Evolutionary conservation across 2,888 invertebrate genomes (phyloP), one percentile per base, ranked within the genome.

Genomic region (Drosophila yooni): DNA sequence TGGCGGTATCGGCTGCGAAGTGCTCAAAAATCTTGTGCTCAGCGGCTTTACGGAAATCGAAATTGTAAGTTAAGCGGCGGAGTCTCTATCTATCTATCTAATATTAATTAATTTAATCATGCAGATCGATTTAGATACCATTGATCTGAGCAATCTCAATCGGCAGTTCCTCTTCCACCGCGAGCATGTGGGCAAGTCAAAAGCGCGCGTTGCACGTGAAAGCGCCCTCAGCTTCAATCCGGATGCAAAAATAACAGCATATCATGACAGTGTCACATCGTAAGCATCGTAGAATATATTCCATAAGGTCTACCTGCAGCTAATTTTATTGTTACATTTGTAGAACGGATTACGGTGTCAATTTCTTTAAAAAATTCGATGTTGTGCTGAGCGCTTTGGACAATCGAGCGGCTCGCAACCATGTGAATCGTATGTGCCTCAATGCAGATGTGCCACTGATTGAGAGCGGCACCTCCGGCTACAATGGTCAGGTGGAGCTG

Each of bases 1-100:
- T 88, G 99, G 99, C 79, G 99, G 99, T 69, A 99, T 99, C 91
- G 99, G 99, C 77, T 99, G 99, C 94, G 99, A 99, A 94, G 95
- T 99, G 82, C 94, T 99, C 46, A 99, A 99, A 93, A 99, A 99
- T 94, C 95, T 99, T 79, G 99, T 99, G 38, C 94, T 99, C 56
- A 97, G 97, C 77, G 99, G 99, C 76, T 99, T 99, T 92, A 95
- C 95, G 48, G 95, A 98, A 83, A 98, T 99, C 87, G 97, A 98
- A 94, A 97, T 99, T 91, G 99, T 99, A 95, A 94, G 97, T 95
- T 75, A 4, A 38, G 7, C 21, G 18, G 8, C 1, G 0, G 0
- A 51, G 21, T n/a, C 0, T 36, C 13, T 13, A 3, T 29, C 10
- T 7, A 7, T 10, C 31, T 33, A 21, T 27, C 0, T 15, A 27